Conservation (phyloP, 2,888 invertebrate genomes). For the Luperina testacea region DNA sequence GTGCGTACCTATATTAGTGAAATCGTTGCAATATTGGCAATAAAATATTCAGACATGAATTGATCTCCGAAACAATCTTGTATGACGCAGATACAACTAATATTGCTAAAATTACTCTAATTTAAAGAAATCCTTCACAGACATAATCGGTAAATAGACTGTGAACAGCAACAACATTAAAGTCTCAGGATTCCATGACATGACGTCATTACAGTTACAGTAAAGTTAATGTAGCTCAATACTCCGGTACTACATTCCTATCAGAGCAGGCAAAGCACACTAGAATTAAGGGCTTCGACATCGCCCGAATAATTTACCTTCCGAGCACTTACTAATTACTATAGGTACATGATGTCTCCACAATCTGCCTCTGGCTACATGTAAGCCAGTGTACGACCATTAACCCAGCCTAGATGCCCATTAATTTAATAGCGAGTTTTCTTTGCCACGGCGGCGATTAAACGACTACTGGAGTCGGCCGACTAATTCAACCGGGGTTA, state of each 20-base stretch:
- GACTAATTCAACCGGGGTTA: slow-evolving; percentile 77
- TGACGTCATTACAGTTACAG: not conserved
- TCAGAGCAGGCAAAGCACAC: slow-evolving; percentile 8
- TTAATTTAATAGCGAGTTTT: slow-evolving; percentile 85
- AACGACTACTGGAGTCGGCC: slow-evolving; percentile 72
- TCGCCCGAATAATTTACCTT: slow-evolving; percentile 34
- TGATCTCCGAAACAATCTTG: too few species aligned
- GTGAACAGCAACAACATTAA: too few species aligned
- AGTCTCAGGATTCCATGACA: not conserved
- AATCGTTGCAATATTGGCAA: not conserved
- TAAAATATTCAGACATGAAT: not conserved
- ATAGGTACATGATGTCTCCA: slow-evolving; percentile 77
- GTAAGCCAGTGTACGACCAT: slow-evolving; percentile 54
- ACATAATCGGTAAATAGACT: not conserved
- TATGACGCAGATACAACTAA: not conserved
- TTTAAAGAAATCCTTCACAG: not conserved
- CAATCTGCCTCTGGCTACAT: slow-evolving; percentile 70
- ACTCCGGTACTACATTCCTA: slow-evolving; percentile 27
- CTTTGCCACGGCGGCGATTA: slow-evolving; percentile 80
- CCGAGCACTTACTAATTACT: slow-evolving; percentile 75
- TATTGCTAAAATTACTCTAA: not conserved
- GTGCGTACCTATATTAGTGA: not conserved
- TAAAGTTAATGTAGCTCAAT: slow-evolving; percentile 18
- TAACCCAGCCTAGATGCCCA: slow-evolving; percentile 75
- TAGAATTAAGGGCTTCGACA: slow-evolving; percentile 23